Percentiles rank a stretch among this genome's conserved stretches.
These are phyloP conservation scores for Phyto melanocephala DNA, from an alignment of 2,888 invertebrate genomes.

Conservation along the genomic window DNA sequence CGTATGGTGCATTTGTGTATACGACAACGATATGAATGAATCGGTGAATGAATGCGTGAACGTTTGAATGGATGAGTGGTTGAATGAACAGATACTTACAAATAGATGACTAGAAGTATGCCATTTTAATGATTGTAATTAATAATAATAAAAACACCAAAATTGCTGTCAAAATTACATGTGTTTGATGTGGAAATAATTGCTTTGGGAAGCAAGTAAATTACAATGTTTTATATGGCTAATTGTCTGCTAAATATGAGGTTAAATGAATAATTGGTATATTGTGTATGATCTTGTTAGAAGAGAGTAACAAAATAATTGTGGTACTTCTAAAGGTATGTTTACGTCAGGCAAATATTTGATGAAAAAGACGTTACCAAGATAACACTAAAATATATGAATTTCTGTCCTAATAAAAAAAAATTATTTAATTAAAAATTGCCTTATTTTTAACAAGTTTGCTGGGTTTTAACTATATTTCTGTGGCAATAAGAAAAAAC, in stretches of 20 bases:
- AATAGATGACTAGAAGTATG: neutral
- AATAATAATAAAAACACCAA: slow-evolving; percentile 31
- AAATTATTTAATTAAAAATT: too few species aligned
- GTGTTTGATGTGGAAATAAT: slow-evolving; percentile 47
- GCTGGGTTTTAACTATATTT: too few species aligned
- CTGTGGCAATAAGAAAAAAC: too few species aligned
- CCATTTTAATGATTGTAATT: slow-evolving; percentile 53
- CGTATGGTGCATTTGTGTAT: too few species aligned
- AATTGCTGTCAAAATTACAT: slow-evolving; percentile 30
- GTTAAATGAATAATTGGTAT: neutral
- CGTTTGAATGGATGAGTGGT: neutral
- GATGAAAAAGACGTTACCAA: too few species aligned
- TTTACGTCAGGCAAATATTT: too few species aligned
- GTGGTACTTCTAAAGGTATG: too few species aligned
- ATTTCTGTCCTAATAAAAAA: too few species aligned
- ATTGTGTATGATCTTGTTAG: neutral
- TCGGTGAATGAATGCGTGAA: neutral
- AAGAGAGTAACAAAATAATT: too few species aligned
- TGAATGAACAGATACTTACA: neutral
- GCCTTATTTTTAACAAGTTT: too few species aligned
- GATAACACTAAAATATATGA: too few species aligned
- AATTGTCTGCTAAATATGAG: neutral
- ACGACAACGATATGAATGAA: neutral
- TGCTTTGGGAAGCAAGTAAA: slow-evolving; percentile 25
- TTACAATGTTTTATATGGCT: neutral